Base-by-base conservation (phyloP, 2,113 vertebrate species). In the Ammodytes dubius region DNA sequence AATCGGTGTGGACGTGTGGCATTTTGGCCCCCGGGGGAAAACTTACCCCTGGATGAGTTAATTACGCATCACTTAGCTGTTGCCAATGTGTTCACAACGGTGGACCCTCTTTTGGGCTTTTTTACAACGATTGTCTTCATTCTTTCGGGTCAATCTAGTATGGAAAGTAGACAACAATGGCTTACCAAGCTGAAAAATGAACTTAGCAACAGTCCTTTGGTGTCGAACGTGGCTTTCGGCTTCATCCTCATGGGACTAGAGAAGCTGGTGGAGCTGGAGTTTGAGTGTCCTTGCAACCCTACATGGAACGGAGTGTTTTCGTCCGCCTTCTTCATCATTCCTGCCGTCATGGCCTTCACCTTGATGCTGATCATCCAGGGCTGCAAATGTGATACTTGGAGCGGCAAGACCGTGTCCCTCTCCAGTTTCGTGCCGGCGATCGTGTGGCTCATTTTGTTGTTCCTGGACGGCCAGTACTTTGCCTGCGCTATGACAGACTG, bases 231-330 rank as follows among this genome's bases (percentile, higher is more conserved):
- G 88, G 95, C 89, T 71, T 95, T 95, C 70, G 91, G 93, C 58
- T 95, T 96, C 52, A 94, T 96, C 86, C 91, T 96, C 81, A 94
- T 94, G 89, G 91, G 92, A 88, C 90, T 95, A 85, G 95, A 96
- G 90, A 95, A 94, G 85, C 85, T 95, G 82, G 92, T 94, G 88
- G 94, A 95, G 89, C 75, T 94, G 91, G 93, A 95, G 87, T 95
- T 96, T 90, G 89, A 94, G 92, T 95, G 93, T 93, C 95, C 94
- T 76, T 95, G 94, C 87, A 93, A 81, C 63, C 92, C 95, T 86
- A 87, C 83, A 7, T 94, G 92, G 94, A 95, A 94, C 72, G 92
- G 88, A 74, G 39, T 85, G 35, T 95, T 95, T 90, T 95, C 94
- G 15, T 93, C 91, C 14, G 93, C 93, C 0, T 95, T 94, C 93